Evolutionary conservation across 35 echinoderm and acorn worm species (phyloP).

Genomic region (Apostichopus parvimensis): DNA sequence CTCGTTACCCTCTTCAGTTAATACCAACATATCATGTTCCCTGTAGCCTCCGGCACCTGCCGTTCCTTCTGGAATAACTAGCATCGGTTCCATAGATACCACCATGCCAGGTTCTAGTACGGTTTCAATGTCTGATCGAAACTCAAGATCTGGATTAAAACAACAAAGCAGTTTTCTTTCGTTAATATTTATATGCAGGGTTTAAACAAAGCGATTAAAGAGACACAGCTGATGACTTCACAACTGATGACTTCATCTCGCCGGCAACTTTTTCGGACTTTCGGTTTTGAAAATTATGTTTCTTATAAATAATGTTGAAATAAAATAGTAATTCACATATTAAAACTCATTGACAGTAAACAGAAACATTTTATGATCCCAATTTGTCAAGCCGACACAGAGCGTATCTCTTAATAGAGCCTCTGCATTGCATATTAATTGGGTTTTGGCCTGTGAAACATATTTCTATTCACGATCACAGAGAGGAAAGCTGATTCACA

Average conservation of each 20-base stretch:
- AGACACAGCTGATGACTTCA: background rate
- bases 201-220: background rate
- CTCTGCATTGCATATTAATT: background rate
- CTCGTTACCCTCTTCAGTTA: slow-evolving; percentile 65
- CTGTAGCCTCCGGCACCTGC: slow-evolving; percentile 87
- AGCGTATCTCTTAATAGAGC: background rate
- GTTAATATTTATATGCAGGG: background rate
- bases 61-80: slow-evolving; percentile 77
- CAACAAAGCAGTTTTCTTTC: background rate
- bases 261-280: background rate
- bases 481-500: background rate
- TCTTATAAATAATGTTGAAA: background rate
- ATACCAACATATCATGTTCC: slow-evolving; percentile 82
- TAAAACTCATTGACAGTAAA: background rate
- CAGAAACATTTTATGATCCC: background rate
- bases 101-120: slow-evolving; percentile 88
- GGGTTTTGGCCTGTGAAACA: too few species aligned
- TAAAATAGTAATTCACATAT: too few species aligned
- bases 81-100: slow-evolving; percentile 90
- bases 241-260: background rate
- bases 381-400: background rate
- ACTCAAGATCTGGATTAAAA: slow-evolving; percentile 64
- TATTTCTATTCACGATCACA: background rate
- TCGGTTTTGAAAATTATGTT: background rate
- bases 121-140: slow-evolving; percentile 89